A percentile compares a stretch with the other conserved stretches of the same genome.
These are phyloP conservation scores for Tenthredo amoena DNA, from an alignment of 2,888 invertebrate species.

Conservation along the genomic window DNA sequence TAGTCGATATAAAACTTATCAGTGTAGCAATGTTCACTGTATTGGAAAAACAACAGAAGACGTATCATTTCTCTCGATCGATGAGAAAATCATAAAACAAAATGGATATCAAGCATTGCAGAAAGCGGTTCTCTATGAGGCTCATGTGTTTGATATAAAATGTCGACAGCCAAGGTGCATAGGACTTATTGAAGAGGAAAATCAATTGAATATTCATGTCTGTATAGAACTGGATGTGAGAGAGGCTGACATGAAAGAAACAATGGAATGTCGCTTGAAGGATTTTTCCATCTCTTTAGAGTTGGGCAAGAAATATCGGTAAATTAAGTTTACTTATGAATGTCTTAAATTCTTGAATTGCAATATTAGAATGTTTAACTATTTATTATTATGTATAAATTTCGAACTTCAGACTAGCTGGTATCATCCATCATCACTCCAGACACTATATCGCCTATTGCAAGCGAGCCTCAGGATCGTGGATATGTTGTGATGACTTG, in stretches of 20 bases:
- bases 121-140: constrained; percentile 29
- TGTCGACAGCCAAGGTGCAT: constrained; percentile 37
- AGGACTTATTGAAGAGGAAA: constrained; percentile 15
- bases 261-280: constrained; percentile 28
- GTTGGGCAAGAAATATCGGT: constrained; percentile 34
- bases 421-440: constrained; percentile 20
- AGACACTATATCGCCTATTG: constrained; percentile 39
- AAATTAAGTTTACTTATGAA: constrained; percentile 7
- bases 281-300: constrained; percentile 31
- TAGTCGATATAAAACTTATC: constrained; percentile 12
- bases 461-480: constrained; percentile 34
- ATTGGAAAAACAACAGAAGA: constrained; percentile 33
- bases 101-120: constrained; percentile 45
- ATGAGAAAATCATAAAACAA: constrained; percentile 33
- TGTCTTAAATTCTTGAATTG: constrained; percentile 31
- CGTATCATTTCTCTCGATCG: constrained; percentile 33
- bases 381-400: constrained; percentile 14
- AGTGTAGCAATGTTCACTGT: constrained; percentile 44
- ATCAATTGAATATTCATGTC: constrained; percentile 29
- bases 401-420: constrained; percentile 38
- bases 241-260: constrained; percentile 24
- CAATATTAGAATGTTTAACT: constrained; percentile 22
- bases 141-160: constrained; percentile 29
- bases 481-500: constrained; percentile 31
- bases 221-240: constrained; percentile 41